Base-by-base conservation (phyloP, 2,797 vertebrate species). In the Pogoniulus pusillus region DNA sequence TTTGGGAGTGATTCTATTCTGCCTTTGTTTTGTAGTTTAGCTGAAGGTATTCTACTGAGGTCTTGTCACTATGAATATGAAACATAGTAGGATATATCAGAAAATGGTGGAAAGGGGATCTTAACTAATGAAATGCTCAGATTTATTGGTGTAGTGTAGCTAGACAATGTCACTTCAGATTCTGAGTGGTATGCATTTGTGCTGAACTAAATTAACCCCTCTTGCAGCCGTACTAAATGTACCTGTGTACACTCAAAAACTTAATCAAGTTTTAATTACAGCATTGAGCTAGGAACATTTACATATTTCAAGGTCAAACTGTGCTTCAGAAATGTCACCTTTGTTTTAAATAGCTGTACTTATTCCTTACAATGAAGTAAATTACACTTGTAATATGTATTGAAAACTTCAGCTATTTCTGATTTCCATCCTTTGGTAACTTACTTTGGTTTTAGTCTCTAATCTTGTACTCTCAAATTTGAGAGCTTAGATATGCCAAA, bases 211-310 rank as follows among this genome's bases (percentile, higher is more conserved):
- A 84, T 41, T 6, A 85, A 62, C 35, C 34, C 59, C 22, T 68
- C 34, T 75, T 89, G 71, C 39, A 70, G 49, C 58, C 12, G 10
- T 41, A 26, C 7, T 8, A 63, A 73, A 32, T 45, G 26, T 90
- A 66, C 49, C 53, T 75, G 34, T 30, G 9, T 63, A 41, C 30
- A 39, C 30, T 90, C 47, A 22, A 32, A 37, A 32, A 37, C 32
- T 59, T 82, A 84, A 88, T 85, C 57, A 60, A 64, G 62, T 62
- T 85, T 71, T 87, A 85, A 91, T 90, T 79, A 43, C 19, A 59
- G 20, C 35, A 60, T 4, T 57, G 54, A 74, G 47, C 39, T 84
- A 53, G 84, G 78, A 84, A 64, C 22, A 16, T 53, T 84, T 94
- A 69, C 54, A 19, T 89, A 43, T 77, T 90, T 90, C 82, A 82